phyloP scores from a whole-genome alignment of 2,113 vertebrate genomes.

The Vombatus ursinus region DNA sequence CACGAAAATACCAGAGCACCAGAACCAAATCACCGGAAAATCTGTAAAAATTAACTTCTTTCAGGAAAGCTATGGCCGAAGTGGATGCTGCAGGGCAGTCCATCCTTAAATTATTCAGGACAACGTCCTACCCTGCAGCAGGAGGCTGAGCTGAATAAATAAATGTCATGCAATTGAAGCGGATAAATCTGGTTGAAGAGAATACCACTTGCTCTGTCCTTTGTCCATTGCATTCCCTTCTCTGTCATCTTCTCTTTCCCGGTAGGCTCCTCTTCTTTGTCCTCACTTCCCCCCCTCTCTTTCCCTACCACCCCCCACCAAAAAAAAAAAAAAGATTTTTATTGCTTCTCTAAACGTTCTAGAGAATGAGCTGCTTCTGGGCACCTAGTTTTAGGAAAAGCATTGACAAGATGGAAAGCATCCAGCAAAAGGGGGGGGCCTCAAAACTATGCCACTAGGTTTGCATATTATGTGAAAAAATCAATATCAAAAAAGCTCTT shows the following conservation, averaged over 20 bases:
- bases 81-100: conserved; percentile 33
- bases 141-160: conserved; percentile 9
- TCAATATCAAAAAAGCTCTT: background rate
- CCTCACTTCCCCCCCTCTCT: background rate
- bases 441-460: background rate
- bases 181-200: background rate
- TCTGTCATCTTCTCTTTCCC: background rate
- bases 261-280: background rate
- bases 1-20: conserved; percentile 45
- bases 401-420: background rate
- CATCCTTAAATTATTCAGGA: conserved; percentile 6
- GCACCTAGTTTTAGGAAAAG: background rate
- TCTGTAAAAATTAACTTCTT: conserved; percentile 21
- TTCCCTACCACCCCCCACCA: background rate
- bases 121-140: background rate
- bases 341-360: conserved; percentile 1
- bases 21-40: background rate
- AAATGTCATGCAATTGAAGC: background rate
- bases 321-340: background rate
- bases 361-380: background rate
- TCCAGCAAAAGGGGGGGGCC: background rate
- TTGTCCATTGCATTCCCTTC: background rate
- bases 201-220: background rate
- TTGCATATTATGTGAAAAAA: background rate
- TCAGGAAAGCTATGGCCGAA: conserved; percentile 28